Evolutionary conservation across 2,797 vertebrate species (phyloP), one percentile per base, ranked within the genome.

Genomic region (Platyrinchus mystaceus): DNA sequence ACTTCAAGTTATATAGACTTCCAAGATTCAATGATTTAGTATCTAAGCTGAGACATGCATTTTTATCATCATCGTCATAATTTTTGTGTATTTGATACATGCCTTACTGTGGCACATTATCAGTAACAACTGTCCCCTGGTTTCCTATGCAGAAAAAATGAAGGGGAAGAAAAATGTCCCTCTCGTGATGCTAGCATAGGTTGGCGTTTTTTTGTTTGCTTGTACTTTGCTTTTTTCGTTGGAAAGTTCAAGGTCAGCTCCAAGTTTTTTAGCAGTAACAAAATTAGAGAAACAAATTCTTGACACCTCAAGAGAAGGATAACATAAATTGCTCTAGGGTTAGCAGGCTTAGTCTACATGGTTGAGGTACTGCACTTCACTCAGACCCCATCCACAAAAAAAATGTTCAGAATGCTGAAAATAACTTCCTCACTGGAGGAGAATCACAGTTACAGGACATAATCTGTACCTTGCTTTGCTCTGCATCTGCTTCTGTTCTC

Each of bases 171-270:
- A 74, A 66, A 71, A 44, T 10, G 3, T 46, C 14, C 34, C 12
- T 62, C 7, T 13, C 73, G 13, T 2, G 5, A 9, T 2, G 3
- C 16, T 52, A 53, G 27, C 7, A 30, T 23, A n/a, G 6, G 14
- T 64, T 49, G 19, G 0, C n/a, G 3, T n/a, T 34, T 68, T 50
- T 74, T 8, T 1, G 1, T 80, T 80, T 63, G 39, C 10, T 14
- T 2, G 0, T 24, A 36, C 12, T 23, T 59, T 62, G 8, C 17
- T 59, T 59, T 80, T 70, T 66, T 28, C 5, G n/a, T 12, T n/a
- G 53, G 28, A 83, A 49, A 75, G 19, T 63, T 89, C 44, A 70
- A 75, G 41, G 53, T 60, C n/a, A 81, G 34, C 7, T 86, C 28
- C 49, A 56, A 27, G 19, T 5, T 49, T 46, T 69, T 56, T 22